These are phyloP conservation scores for Standfussiana lucernea DNA, from an alignment of 2,888 invertebrate genomes.

Conservation along the genomic window DNA sequence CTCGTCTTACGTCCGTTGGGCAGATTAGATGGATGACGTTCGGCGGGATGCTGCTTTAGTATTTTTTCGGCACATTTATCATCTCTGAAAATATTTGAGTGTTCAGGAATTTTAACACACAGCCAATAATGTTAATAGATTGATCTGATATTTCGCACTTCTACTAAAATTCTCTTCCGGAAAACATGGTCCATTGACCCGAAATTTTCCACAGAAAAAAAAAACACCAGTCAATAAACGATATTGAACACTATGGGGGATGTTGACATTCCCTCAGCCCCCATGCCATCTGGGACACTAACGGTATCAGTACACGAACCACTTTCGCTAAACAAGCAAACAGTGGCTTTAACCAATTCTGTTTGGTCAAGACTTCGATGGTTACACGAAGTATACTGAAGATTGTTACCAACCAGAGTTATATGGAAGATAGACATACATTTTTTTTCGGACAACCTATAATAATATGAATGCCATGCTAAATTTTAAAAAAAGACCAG, in stretches of 20 bases:
- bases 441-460: neutral
- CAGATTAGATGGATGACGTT: slow-evolving; percentile 66
- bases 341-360: slow-evolving; percentile 54
- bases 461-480: neutral
- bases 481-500: neutral
- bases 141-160: neutral
- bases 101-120: slow-evolving; percentile 13
- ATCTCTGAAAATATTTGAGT: slow-evolving; percentile 46
- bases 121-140: slow-evolving; percentile 11
- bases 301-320: slow-evolving; percentile 55
- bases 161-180: neutral
- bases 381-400: slow-evolving; percentile 14
- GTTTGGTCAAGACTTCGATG: slow-evolving; percentile 54
- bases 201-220: slow-evolving; percentile 26
- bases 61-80: slow-evolving; percentile 65
- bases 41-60: slow-evolving; percentile 54
- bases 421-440: no score
- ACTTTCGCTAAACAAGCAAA: slow-evolving; percentile 65
- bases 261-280: slow-evolving; percentile 49
- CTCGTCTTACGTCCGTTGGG: slow-evolving; percentile 61
- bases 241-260: slow-evolving; percentile 39
- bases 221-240: slow-evolving; percentile 30
- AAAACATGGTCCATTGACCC: slow-evolving; percentile 15
- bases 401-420: neutral
- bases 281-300: slow-evolving; percentile 49